Base-by-base conservation (phyloP, 2,888 invertebrate genomes). In the Aleiodes alternator region DNA sequence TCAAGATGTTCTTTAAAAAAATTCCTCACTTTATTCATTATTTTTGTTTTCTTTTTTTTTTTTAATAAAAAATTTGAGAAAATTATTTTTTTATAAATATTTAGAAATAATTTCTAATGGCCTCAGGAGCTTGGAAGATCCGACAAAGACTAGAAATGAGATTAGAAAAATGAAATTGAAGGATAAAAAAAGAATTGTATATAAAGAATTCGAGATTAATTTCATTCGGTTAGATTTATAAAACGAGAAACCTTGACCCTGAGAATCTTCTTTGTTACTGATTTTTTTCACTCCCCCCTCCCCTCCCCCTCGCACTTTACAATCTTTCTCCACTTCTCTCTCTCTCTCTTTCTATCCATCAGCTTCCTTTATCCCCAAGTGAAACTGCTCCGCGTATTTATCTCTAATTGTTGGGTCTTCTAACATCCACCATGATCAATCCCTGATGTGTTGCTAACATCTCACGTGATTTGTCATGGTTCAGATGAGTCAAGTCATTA, bases 341-440 rank as follows among this genome's bases (percentile, higher is more conserved):
- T 73, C 55, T 61, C 73, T 23, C 51, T n/a, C 68, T 51, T 59
- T 76, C 68, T 55, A 59, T 72, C 70, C 76, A 66, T 72, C 73
- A 74, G 68, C 73, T 68, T 70, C 73, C 9, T 43, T 43, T 43
- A 50, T 68, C 43, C 48, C 34, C 9, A 31, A 23, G 23, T 55
- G 75, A 43, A 14, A 59, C 56, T 64, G 57, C 64, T 23, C 59
- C 31, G 57, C 75, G 61, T 53, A 75, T 64, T 43, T 64, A 64
- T 64, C 64, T 64, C 64, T 64, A 64, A 64, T 64, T 64, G 64
- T 64, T 48, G 64, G 64, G 64, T 14, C 64, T 64, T 64, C 64
- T 64, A 64, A 64, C 64, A 64, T 48, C 59, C 31, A 59, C 59
- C 59, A 59, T 59, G 59, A 59, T 59, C 64, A 64, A 64, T 64